phyloP scores from a whole-genome alignment of 2,797 vertebrate species.

The Pelodytes ibericus region DNA sequence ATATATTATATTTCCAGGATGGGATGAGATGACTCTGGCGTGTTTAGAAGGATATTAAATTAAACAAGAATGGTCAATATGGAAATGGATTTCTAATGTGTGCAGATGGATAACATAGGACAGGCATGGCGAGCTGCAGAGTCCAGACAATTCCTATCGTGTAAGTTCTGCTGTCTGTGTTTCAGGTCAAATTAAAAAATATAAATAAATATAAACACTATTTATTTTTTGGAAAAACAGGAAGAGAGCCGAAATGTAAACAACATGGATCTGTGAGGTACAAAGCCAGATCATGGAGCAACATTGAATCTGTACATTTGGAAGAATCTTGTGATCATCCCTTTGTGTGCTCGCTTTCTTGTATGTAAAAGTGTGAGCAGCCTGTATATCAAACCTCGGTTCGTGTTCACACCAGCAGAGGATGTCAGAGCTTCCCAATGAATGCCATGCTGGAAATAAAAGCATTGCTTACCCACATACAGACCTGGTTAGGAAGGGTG shows the following conservation, averaged over 20 bases:
- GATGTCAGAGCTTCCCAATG: neutral
- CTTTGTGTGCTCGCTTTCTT: neutral
- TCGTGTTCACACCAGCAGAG: neutral
- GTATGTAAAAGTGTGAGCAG: neutral
- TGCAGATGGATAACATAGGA: neutral
- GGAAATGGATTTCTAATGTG: neutral
- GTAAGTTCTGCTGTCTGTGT: neutral
- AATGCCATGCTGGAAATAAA: slow-evolving; percentile 9
- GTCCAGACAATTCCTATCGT: neutral
- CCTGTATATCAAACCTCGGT: neutral
- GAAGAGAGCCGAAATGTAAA: neutral
- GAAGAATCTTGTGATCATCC: neutral
- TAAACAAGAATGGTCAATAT: neutral
- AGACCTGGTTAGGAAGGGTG: slow-evolving; percentile 60
- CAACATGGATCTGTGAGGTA: neutral
- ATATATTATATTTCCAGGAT: too few species aligned
- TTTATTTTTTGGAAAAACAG: too few species aligned
- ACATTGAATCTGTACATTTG: neutral
- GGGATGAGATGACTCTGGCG: too few species aligned
- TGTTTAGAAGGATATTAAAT: too few species aligned
- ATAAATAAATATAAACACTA: too few species aligned
- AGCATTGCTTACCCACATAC: slow-evolving; percentile 39
- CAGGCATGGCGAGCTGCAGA: neutral
- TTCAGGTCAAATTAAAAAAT: slow-evolving; percentile 24
- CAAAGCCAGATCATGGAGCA: neutral